phyloP scores from a whole-genome alignment of 2,888 invertebrate species.

The Xylocampa areola region DNA sequence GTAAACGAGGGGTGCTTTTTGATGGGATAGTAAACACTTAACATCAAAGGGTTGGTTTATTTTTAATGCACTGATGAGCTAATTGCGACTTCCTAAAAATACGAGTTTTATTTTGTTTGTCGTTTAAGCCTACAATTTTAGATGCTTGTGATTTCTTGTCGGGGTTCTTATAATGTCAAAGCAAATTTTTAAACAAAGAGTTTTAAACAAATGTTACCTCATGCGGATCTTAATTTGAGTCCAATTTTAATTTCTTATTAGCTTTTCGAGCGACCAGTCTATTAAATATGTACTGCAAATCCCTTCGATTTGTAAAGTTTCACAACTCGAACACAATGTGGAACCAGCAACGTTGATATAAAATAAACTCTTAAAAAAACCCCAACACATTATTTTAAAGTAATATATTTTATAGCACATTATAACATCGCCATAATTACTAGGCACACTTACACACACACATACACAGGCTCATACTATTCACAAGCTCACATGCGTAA shows the following conservation, averaged over 20 bases:
- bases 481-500: constrained; percentile 12
- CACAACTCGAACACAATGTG: too few species aligned
- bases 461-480: too few species aligned
- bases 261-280: too few species aligned
- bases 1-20: constrained; percentile 54
- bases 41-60: constrained; percentile 62
- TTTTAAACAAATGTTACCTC: too few species aligned
- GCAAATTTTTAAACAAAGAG: neutral
- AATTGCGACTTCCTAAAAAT: constrained; percentile 57
- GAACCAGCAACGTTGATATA: too few species aligned
- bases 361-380: neutral
- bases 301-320: too few species aligned
- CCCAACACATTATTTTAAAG: too few species aligned
- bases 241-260: too few species aligned
- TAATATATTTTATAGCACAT: neutral
- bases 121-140: constrained; percentile 6
- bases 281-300: too few species aligned
- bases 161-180: constrained; percentile 5
- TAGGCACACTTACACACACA: neutral
- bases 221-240: neutral
- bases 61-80: constrained; percentile 47
- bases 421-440: neutral
- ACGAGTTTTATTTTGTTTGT: constrained; percentile 42
- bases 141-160: constrained; percentile 6
- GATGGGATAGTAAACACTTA: constrained; percentile 61